A percentile compares a stretch with the other conserved stretches of the same genome.
Conservation (phyloP, 1,140 invertebrate genomes). For the Belonocnema kinseyi region DNA sequence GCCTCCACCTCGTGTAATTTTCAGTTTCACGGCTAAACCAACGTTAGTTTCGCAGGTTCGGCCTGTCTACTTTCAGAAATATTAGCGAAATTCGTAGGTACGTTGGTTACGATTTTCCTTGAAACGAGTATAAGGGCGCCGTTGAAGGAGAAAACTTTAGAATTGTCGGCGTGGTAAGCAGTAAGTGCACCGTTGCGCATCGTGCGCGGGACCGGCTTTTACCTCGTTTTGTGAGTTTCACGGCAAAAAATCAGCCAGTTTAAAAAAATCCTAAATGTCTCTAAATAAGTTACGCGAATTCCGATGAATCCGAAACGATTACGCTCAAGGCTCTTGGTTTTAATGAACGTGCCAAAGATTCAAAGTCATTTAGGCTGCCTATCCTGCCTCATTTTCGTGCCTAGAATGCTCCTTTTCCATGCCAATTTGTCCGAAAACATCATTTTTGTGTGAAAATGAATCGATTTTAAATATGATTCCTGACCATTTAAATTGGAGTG, state of each 20-base stretch:
- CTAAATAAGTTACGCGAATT: background rate
- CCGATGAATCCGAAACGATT: background rate
- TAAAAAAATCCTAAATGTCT: background rate
- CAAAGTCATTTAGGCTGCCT: too few species aligned
- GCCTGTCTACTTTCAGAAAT: constrained; percentile 64
- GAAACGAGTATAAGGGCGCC: constrained; percentile 43
- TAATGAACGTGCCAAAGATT: background rate
- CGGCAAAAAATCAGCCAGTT: too few species aligned
- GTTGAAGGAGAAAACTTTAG: constrained; percentile 38
- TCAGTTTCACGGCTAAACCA: constrained; percentile 55
- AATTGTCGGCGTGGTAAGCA: constrained; percentile 39
- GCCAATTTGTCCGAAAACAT: background rate
- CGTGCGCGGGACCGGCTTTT: constrained; percentile 26
- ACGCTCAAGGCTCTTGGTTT: constrained; percentile 13
- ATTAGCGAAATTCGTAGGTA: constrained; percentile 22
- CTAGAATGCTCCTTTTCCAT: background rate
- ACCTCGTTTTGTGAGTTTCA: background rate
- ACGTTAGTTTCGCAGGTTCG: constrained; percentile 69
- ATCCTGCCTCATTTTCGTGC: background rate
- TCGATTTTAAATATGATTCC: background rate
- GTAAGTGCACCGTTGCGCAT: constrained; percentile 3
- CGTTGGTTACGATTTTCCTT: constrained; percentile 38
- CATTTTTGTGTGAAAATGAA: background rate
- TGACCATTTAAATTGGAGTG: background rate
- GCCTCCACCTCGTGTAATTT: constrained; percentile 69